Percentiles rank a stretch among this genome's conserved stretches.
Evolutionary conservation across 2,113 vertebrate species (phyloP).

Genomic region (Rhadina sibilatrix): DNA sequence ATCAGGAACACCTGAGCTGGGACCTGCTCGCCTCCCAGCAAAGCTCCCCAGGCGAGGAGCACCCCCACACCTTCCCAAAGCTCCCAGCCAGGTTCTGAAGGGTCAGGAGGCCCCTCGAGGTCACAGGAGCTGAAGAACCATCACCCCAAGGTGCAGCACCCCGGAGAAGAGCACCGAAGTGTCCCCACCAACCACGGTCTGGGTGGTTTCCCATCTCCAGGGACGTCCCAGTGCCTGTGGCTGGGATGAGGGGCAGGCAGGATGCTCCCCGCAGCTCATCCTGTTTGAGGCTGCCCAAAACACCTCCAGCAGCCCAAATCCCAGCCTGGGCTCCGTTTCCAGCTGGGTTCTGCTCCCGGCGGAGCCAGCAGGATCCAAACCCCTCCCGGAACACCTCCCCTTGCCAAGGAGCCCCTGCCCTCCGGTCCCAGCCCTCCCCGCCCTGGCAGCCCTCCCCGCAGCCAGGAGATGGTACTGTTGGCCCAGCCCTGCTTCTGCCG

Average conservation of each 20-base stretch:
- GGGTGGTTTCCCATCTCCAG: not conserved
- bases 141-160: not conserved
- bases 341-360: rapidly evolving
- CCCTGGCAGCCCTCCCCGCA: not conserved
- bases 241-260: too few relatives aligned
- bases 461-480: not conserved
- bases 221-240: not conserved
- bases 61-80: not conserved
- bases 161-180: not conserved
- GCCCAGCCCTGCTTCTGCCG: not conserved
- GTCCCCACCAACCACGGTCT: not conserved
- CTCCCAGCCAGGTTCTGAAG: not conserved
- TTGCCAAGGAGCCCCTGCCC: rapidly evolving
- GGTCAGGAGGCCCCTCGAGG: not conserved
- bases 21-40: rapidly evolving
- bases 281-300: too few relatives aligned
- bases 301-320: not conserved
- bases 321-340: not conserved
- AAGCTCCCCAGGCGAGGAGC: not conserved
- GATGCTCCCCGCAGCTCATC: rapidly evolving
- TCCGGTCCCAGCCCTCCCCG: rapidly evolving
- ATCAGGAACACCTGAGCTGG: rapidly evolving
- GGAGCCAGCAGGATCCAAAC: not conserved
- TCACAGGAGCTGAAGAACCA: not conserved
- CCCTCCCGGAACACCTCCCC: rapidly evolving